phyloP scores from a whole-genome alignment of 2,113 vertebrate species.

The Helogale parvula region DNA sequence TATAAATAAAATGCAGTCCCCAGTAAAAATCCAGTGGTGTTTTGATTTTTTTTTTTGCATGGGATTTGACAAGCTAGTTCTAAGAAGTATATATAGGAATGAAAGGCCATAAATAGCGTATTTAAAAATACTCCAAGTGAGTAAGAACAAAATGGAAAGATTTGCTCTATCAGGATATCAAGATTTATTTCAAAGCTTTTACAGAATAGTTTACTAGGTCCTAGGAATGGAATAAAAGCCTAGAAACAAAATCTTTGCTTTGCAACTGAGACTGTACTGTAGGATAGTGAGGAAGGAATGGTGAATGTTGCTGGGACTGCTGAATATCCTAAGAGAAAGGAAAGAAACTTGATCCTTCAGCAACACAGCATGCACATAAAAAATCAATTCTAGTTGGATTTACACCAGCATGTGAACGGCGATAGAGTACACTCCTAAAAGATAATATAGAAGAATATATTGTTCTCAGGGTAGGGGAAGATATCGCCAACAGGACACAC shows the following conservation, averaged over 20 bases:
- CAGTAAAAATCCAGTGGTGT: neutral
- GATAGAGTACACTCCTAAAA: neutral
- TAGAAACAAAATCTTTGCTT: neutral
- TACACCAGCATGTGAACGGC: neutral
- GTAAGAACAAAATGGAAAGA: neutral
- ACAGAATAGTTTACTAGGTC: neutral
- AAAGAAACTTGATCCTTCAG: neutral
- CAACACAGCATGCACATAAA: neutral
- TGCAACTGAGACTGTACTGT: neutral
- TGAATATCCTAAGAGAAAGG: constrained; percentile 11
- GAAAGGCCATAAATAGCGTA: neutral
- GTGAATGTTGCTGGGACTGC: neutral
- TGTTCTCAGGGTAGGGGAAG: neutral
- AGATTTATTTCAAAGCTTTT: constrained; percentile 28
- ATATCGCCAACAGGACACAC: neutral
- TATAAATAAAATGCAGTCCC: neutral
- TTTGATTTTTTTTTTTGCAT: neutral
- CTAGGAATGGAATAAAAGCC: neutral
- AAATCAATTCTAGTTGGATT: neutral
- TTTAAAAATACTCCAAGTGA: neutral
- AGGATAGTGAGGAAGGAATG: neutral
- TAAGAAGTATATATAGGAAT: neutral
- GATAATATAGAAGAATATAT: neutral
- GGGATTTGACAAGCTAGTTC: neutral
- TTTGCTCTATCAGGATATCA: neutral